phyloP scores from a whole-genome alignment of 2,113 vertebrate species.

The Passer domesticus region DNA sequence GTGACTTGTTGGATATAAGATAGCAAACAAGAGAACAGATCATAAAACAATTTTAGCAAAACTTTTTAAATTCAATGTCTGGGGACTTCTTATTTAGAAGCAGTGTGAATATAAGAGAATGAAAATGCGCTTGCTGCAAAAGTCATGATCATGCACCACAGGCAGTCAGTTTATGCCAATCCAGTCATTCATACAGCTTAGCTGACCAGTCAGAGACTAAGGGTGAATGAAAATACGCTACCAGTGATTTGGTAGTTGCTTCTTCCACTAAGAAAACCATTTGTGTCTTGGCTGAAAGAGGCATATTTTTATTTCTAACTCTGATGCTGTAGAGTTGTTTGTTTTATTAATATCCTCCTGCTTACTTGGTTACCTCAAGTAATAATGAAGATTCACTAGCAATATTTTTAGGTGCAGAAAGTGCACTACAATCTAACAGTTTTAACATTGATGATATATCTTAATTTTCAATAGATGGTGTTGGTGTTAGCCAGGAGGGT shows the following conservation, averaged over 20 bases:
- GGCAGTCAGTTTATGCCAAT: background rate
- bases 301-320: background rate
- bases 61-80: background rate
- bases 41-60: background rate
- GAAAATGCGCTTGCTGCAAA: background rate
- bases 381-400: background rate
- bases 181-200: background rate
- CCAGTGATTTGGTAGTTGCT: background rate
- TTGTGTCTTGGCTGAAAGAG: background rate
- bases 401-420: background rate
- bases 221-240: background rate
- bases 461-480: background rate
- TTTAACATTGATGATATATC: background rate
- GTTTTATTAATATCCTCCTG: background rate
- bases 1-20: background rate
- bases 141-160: background rate
- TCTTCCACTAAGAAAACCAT: background rate
- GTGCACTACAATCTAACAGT: background rate
- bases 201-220: background rate
- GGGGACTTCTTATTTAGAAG: background rate
- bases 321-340: background rate
- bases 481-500: background rate
- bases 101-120: background rate
- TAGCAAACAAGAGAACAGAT: background rate
- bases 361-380: background rate